Percentiles rank a stretch among this genome's conserved stretches.
Evolutionary conservation across 2,797 vertebrate genomes (phyloP).

Genomic region (Cynodonichthys magdalenae): DNA sequence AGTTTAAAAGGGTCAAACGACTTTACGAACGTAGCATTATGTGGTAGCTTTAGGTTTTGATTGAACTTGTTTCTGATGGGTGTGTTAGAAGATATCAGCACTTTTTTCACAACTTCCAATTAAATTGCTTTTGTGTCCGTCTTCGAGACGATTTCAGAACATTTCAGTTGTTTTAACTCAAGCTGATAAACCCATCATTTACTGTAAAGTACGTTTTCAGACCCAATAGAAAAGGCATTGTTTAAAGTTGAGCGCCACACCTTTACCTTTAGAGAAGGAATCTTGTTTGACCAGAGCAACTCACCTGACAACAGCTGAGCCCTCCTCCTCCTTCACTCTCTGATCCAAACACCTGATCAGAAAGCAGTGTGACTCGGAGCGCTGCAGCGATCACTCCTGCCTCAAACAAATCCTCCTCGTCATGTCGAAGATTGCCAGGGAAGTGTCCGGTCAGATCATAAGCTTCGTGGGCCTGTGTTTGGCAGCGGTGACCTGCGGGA

Average conservation of each 20-base stretch:
- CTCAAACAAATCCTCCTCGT: slow-evolving; percentile 31
- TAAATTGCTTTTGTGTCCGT: neutral
- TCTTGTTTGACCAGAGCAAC: slow-evolving; percentile 71
- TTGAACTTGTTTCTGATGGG: too few relatives aligned
- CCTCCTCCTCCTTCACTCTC: slow-evolving; percentile 50
- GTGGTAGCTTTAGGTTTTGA: too few relatives aligned
- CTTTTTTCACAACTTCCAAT: too few relatives aligned
- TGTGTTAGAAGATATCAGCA: neutral
- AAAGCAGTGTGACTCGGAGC: slow-evolving; percentile 14
- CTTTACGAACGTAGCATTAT: too few relatives aligned
- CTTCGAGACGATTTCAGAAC: slow-evolving; percentile 9
- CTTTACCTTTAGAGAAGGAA: slow-evolving; percentile 55
- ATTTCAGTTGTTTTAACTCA: neutral
- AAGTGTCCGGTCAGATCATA: slow-evolving; percentile 73
- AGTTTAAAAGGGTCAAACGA: too few relatives aligned
- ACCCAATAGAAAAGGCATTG: slow-evolving; percentile 5
- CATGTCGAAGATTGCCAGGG: slow-evolving; percentile 80
- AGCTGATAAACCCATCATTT: neutral
- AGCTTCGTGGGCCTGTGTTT: slow-evolving; percentile 75
- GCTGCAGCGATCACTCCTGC: slow-evolving; percentile 19
- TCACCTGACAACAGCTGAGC: slow-evolving; percentile 30
- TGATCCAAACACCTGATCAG: slow-evolving; percentile 36
- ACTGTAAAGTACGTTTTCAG: slow-evolving; percentile 24
- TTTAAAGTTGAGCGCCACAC: slow-evolving; percentile 47
- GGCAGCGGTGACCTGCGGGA: slow-evolving; percentile 67